Conservation (phyloP, 92 coral and sea anemone genomes). For the Porites lobata region DNA sequence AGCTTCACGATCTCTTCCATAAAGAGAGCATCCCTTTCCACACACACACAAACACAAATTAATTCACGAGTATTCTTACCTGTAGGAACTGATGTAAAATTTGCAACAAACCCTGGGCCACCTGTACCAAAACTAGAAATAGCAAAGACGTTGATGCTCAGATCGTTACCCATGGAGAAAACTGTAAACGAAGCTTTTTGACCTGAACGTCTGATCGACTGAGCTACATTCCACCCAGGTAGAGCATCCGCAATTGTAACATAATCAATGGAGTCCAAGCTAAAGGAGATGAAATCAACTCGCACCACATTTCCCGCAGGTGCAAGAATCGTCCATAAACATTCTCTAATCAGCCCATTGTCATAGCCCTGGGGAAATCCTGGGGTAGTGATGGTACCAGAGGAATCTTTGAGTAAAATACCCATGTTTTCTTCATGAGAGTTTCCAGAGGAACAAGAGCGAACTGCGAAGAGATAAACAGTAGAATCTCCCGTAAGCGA, state of each 20-base stretch:
- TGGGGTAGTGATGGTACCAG: conserved; percentile 27
- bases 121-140: neutral
- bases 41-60: too few species aligned
- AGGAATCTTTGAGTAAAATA: conserved; percentile 24
- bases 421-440: conserved; percentile 17
- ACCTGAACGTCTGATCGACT: too few species aligned
- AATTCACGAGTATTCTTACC: neutral
- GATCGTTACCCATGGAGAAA: conserved; percentile 31
- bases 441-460: conserved; percentile 14
- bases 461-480: neutral
- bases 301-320: conserved; percentile 30
- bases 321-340: conserved; percentile 31
- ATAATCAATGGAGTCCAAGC: neutral
- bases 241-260: neutral
- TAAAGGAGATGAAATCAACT: conserved; percentile 11
- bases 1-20: too few species aligned
- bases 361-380: conserved; percentile 27
- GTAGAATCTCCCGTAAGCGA: too few species aligned
- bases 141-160: neutral
- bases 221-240: neutral
- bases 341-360: neutral
- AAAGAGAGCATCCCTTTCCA: too few species aligned
- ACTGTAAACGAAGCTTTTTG: conserved; percentile 13
- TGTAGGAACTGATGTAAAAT: conserved; percentile 17
- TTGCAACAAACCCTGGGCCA: conserved; percentile 43